Evolutionary conservation across 1,140 invertebrate species (phyloP), one percentile per base, ranked within the genome.

Genomic region (Psix sp.): DNA sequence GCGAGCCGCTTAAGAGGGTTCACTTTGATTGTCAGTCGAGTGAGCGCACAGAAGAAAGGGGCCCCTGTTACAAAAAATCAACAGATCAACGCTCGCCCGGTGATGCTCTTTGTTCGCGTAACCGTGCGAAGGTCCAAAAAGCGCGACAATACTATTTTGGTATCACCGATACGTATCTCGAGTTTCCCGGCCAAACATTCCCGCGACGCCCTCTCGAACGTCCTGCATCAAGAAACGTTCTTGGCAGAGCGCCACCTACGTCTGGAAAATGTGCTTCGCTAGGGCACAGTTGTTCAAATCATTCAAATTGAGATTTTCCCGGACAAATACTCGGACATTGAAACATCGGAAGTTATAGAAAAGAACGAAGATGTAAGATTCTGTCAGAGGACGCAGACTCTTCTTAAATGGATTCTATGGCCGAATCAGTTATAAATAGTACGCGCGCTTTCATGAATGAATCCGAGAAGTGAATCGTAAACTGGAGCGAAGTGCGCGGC

Each of bases 161-260:
- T 31, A 56, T 66, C 57, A 51, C 36, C 43, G 26, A 57, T 65
- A 35, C 31, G 38, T 66, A 49, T 59, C 63, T 67, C 63, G 45
- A 49, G 45, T 56, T 59, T 67, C 49, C 26, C 46, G 24, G n/a
- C 16, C 11, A 9, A 7, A 17, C 42, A 29, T 59, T 33, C 16
- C 14, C 11, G 14, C 15, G 45, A n/a, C 13, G 20, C 9, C 42
- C 31, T 2, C 15, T 43, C 18, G 7, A 2, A n/a, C 7, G 35
- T 49, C 49, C 26, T 45, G 56, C 56, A 49, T 26, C 38, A 33
- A 40, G 24, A 46, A 48, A 18, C 39, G 46, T 11, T 56, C 33
- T 57, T 71, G 67, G 67, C 57, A 56, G 13, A 39, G 51, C 67
- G 57, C 57, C 66, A 70, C 38, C 66, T 60, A 62, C 46, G 66